Percentiles rank a stretch among this genome's conserved stretches.
Conservation (phyloP, 2,888 invertebrate species). For the Trachelus troglodyta region DNA sequence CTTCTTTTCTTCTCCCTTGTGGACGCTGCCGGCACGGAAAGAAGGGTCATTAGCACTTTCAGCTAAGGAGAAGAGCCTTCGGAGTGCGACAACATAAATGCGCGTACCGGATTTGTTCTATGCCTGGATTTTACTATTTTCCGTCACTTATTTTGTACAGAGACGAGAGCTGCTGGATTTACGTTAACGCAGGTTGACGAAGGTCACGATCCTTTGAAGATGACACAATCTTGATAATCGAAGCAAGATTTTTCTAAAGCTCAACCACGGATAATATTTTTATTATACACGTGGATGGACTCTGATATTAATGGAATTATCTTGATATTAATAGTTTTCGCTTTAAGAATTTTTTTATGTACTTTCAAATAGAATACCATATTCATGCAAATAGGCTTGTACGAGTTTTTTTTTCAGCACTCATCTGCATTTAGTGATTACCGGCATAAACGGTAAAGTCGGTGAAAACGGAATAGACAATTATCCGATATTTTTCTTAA, state of each 20-base stretch:
- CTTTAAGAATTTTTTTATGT: no score
- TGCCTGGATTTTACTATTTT: not conserved
- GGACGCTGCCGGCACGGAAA: conserved; percentile 8
- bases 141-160: not conserved
- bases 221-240: no score
- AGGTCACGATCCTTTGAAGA: not conserved
- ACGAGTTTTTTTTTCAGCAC: no score
- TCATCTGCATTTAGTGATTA: no score
- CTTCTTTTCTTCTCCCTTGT: not conserved
- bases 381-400: no score
- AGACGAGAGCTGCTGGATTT: not conserved
- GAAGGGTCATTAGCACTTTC: conserved; percentile 27
- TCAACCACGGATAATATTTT: no score
- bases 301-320: no score
- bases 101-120: not conserved
- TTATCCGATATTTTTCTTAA: not conserved
- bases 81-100: not conserved
- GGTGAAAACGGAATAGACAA: no score
- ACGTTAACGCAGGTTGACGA: not conserved
- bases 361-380: no score
- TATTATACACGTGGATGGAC: no score
- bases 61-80: conserved; percentile 3
- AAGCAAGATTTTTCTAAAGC: no score
- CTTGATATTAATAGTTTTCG: no score
- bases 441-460: not conserved